These are phyloP conservation scores for Ascaphus truei DNA, from an alignment of 2,113 vertebrate genomes.

Conservation along the genomic window DNA sequence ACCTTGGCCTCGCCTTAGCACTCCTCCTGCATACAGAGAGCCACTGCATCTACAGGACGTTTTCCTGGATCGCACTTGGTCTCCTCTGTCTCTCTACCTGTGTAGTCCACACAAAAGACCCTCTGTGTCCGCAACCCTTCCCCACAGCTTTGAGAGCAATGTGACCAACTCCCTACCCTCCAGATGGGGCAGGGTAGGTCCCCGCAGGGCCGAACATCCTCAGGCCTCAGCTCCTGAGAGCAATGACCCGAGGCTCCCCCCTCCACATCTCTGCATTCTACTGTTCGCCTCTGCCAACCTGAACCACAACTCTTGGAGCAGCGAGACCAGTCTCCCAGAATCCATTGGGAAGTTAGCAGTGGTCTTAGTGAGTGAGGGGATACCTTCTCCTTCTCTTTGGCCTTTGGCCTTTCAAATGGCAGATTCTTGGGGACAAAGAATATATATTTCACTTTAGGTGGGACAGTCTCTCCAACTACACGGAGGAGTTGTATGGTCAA, in stretches of 20 bases:
- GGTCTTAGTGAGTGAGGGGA: constrained; percentile 74
- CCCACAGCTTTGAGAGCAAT: constrained; percentile 76
- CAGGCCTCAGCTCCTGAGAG: constrained; percentile 70
- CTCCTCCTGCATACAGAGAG: constrained; percentile 60
- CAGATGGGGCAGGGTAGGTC: constrained; percentile 81
- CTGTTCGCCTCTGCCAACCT: constrained; percentile 82
- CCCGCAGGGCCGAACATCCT: constrained; percentile 79
- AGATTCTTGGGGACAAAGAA: constrained; percentile 86
- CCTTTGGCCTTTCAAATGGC: constrained; percentile 68
- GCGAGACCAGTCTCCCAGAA: constrained; percentile 85
- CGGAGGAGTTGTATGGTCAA: constrained; percentile 83
- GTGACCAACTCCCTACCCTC: constrained; percentile 73
- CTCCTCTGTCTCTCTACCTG: constrained; percentile 56
- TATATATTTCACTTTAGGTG: constrained; percentile 82
- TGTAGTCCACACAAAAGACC: constrained; percentile 70
- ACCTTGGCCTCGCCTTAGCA: constrained; percentile 56
- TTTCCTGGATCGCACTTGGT: constrained; percentile 66
- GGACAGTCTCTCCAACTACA: constrained; percentile 68
- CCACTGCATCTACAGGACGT: constrained; percentile 47
- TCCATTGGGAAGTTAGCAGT: constrained; percentile 73
- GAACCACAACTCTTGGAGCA: constrained; percentile 88
- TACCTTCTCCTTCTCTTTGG: constrained; percentile 60
- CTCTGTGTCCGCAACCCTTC: constrained; percentile 65
- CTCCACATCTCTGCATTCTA: constrained; percentile 75
- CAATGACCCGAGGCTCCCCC: constrained; percentile 74